Evolutionary conservation across 2,113 vertebrate genomes (phyloP).

Genomic region (Rhabdomys dilectus): DNA sequence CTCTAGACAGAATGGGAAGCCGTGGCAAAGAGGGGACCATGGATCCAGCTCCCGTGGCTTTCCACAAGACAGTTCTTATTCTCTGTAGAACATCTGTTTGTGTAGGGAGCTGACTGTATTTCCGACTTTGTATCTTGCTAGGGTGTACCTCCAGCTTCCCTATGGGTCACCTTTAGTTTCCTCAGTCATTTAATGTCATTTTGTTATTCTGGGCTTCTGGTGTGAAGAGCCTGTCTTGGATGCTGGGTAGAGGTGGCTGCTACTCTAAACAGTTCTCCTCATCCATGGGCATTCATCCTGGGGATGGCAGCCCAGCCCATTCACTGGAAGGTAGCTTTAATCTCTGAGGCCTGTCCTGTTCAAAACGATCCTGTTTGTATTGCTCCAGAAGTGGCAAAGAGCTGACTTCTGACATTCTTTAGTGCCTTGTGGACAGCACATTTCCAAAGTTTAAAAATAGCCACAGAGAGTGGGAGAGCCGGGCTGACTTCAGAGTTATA

Average conservation of each 20-base stretch:
- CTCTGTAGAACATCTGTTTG: not conserved
- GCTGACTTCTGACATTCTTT: slow-evolving; percentile 18
- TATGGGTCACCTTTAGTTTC: fast-evolving
- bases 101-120: not conserved
- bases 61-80: fast-evolving
- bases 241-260: not conserved
- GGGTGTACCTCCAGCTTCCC: not conserved
- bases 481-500: not conserved
- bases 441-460: slow-evolving; percentile 41
- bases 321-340: not conserved
- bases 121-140: no score
- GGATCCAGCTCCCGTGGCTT: not conserved
- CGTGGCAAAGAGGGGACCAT: not conserved
- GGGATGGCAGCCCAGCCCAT: not conserved
- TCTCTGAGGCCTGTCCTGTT: not conserved
- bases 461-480: not conserved
- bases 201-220: no score
- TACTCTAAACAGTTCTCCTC: fast-evolving
- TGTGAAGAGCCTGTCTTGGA: not conserved
- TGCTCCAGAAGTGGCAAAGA: not conserved
- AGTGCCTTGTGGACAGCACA: not conserved
- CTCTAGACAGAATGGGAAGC: not conserved
- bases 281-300: fast-evolving
- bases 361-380: not conserved
- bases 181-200: no score